Base-by-base conservation (phyloP, 92 coral and sea anemone species). In the Zoanthus gigantus region DNA sequence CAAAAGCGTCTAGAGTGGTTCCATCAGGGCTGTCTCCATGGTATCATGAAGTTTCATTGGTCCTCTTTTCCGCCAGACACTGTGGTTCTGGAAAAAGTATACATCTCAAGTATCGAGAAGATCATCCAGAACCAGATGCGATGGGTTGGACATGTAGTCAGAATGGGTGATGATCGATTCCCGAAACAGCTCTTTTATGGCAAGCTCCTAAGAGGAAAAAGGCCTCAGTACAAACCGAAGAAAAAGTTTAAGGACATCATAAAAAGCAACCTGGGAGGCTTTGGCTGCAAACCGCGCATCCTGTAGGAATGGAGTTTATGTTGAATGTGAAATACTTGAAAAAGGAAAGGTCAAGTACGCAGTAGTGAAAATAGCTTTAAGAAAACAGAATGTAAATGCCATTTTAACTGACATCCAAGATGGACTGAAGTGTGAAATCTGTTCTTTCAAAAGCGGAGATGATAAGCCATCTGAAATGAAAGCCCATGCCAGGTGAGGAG, bases 111-210 rank as follows among this genome's bases (percentile, higher is more conserved):
- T 47, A 47, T 47, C 8, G 32, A 31, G 16, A 57, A 13, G 72
- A 0, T 80, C 5, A 48, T 72, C 0, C 74, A 2, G 0, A 77
- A 54, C 65, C 92, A 85, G 72, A 42, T 90, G 75, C 76, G 90
- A 44, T 90, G 90, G 92, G 57, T 90, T 71, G 92, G 92, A 5
- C 92, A 90, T 42, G 50, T 90, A 7, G 82, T 84, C 6, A 44
- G 92, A 16, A 85, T 90, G 90, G 89, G 34, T 0, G 89, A 89
- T 42, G 50, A 18, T 15, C 74, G 89, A 44, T 60, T 89, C 57
- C 92, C 92, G 0, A 89, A 83, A 76, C 77, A 75, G 56, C 79
- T 83, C 0, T 61, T 73, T 16, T 83, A 75, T 82, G 84, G 88
- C 10, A 32, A 89, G 84, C 84, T 89, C 0, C 17, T 9, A 3